Evolutionary conservation across 1,140 invertebrate genomes (phyloP).

Genomic region (Telenomus remus): DNA sequence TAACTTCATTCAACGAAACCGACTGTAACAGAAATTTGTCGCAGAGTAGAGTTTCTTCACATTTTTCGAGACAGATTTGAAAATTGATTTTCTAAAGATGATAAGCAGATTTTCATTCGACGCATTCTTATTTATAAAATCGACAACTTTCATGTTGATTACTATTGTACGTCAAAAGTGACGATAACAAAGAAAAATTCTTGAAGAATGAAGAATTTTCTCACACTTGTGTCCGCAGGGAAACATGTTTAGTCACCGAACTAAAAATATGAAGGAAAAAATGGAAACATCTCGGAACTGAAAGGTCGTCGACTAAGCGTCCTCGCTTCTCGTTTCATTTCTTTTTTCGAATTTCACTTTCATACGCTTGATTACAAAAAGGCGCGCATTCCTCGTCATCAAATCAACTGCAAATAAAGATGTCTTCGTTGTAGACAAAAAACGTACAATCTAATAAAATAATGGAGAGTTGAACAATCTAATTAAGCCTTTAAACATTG

Average conservation of each 20-base stretch:
- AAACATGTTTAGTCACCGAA: conserved; percentile 2
- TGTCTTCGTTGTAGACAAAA: background rate
- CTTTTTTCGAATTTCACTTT: conserved; percentile 44
- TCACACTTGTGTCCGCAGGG: background rate
- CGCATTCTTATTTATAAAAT: no score
- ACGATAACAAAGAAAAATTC: no score
- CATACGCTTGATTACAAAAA: conserved; percentile 16
- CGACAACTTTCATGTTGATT: no score
- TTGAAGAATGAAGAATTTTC: no score
- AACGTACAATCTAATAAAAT: no score
- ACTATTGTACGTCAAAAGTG: no score
- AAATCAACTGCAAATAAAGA: conserved; percentile 5
- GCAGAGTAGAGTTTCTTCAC: background rate
- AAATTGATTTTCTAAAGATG: no score
- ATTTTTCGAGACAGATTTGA: no score
- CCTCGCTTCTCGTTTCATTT: conserved; percentile 47
- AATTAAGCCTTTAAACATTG: no score
- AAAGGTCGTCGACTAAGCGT: conserved; percentile 65
- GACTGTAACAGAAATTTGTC: background rate
- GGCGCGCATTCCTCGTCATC: conserved; percentile 19
- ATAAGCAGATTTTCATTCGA: no score
- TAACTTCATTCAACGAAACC: conserved; percentile 8
- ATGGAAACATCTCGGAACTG: conserved; percentile 20
- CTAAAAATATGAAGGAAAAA: conserved; percentile 21
- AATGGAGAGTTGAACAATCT: no score